A percentile compares a stretch with the other conserved stretches of the same genome.
Evolutionary conservation across 2,888 invertebrate species (phyloP).

Genomic region (Mesochorus sp.): DNA sequence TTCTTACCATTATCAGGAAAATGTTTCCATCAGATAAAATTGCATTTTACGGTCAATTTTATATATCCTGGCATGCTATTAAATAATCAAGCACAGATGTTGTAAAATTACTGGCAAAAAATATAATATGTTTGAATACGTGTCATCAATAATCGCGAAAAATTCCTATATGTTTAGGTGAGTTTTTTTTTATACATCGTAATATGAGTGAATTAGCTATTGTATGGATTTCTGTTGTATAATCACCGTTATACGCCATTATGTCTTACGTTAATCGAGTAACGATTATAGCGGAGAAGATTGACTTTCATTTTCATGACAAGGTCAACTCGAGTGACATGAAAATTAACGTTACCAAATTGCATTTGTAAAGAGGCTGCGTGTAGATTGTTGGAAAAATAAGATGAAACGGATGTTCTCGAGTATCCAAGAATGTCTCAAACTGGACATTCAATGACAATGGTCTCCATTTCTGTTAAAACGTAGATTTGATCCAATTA

Average conservation of each 20-base stretch:
- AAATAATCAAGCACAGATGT: conserved; percentile 2
- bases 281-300: conserved; percentile 26
- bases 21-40: background rate
- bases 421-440: conserved; percentile 3
- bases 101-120: background rate
- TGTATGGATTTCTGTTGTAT: conserved; percentile 17
- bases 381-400: conserved; percentile 32
- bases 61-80: background rate
- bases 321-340: conserved; percentile 46
- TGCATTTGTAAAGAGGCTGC: conserved; percentile 19
- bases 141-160: conserved; percentile 13
- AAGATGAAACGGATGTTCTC: conserved; percentile 51
- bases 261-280: conserved; percentile 29
- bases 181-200: background rate
- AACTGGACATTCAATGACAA: background rate
- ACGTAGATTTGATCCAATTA: no score
- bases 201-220: conserved; percentile 1
- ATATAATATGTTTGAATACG: background rate
- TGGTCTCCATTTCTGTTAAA: no score
- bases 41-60: background rate
- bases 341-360: conserved; percentile 6
- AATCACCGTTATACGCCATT: conserved; percentile 42
- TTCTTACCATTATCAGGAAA: no score
- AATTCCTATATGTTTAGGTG: no score
- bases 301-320: conserved; percentile 46